These are phyloP conservation scores for Diaperis boleti DNA, from an alignment of 2,888 invertebrate species.

Conservation along the genomic window DNA sequence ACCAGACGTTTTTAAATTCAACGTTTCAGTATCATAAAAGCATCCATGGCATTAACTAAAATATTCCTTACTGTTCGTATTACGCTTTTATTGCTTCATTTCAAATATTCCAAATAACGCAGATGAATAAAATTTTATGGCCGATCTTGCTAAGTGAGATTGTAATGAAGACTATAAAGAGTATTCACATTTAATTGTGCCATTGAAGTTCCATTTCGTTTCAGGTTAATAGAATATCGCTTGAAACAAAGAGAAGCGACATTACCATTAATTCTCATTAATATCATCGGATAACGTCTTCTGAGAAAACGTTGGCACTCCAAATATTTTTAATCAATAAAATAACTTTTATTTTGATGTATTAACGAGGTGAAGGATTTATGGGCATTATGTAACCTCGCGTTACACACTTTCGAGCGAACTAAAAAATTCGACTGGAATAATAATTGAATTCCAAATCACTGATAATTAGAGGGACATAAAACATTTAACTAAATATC, in stretches of 20 bases:
- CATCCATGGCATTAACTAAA: not conserved
- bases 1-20: too few species aligned
- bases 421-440: constrained; percentile 19
- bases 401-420: constrained; percentile 30
- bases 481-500: constrained; percentile 22
- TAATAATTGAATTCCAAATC: constrained; percentile 26
- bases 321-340: constrained; percentile 40
- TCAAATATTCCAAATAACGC: constrained; percentile 11
- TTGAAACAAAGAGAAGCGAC: constrained; percentile 32
- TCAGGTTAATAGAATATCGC: constrained; percentile 33
- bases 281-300: constrained; percentile 39
- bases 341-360: constrained; percentile 34
- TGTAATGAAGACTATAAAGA: constrained; percentile 10
- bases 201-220: constrained; percentile 27
- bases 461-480: constrained; percentile 24
- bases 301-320: constrained; percentile 39
- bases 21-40: too few species aligned
- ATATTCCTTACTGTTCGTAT: constrained; percentile 49
- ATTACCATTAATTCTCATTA: constrained; percentile 42
- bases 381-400: constrained; percentile 27
- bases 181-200: constrained; percentile 12
- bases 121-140: constrained; percentile 15
- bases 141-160: constrained; percentile 11
- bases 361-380: constrained; percentile 29
- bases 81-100: constrained; percentile 28